A percentile compares a stretch with the other conserved stretches of the same genome.
phyloP scores from a whole-genome alignment of 2,113 vertebrate genomes.

The Salvelinus namaycush region DNA sequence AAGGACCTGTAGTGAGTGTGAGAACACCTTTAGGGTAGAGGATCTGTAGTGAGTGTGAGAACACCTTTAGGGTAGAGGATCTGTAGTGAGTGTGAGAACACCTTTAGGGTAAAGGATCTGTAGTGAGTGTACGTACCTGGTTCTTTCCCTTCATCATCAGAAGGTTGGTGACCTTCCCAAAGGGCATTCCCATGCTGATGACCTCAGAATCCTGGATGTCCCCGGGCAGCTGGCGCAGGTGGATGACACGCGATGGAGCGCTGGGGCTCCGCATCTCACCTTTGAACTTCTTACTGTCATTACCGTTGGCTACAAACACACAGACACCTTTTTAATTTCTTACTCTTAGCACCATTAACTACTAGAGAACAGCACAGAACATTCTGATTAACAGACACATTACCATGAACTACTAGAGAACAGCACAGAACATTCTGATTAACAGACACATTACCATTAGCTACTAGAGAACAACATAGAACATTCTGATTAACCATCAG shows the following conservation, averaged over 20 bases:
- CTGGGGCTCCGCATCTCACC: conserved; percentile 86
- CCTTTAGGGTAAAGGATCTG: no score
- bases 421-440: conserved; percentile 27
- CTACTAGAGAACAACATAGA: conserved; percentile 62
- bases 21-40: no score
- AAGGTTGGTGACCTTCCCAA: conserved; percentile 96
- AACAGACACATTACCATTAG: conserved; percentile 47
- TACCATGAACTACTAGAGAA: conserved; percentile 60
- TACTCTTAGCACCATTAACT: no score
- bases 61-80: no score
- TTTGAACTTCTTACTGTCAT: conserved; percentile 99
- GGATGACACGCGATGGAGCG: conserved; percentile 91
- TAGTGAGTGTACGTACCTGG: conserved; percentile 77
- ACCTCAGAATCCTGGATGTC: conserved; percentile 96
- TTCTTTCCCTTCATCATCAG: conserved; percentile 99
- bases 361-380: conserved; percentile 31
- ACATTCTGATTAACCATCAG: conserved; percentile 33
- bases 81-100: not conserved
- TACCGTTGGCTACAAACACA: conserved; percentile 87
- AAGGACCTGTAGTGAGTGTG: no score
- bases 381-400: conserved; percentile 27
- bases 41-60: no score
- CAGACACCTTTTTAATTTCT: conserved; percentile 32
- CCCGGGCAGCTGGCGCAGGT: conserved; percentile 90
- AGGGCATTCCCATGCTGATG: conserved; percentile 93